Base-by-base conservation (phyloP, 2,888 invertebrate genomes). In the Philereme vetulata region DNA sequence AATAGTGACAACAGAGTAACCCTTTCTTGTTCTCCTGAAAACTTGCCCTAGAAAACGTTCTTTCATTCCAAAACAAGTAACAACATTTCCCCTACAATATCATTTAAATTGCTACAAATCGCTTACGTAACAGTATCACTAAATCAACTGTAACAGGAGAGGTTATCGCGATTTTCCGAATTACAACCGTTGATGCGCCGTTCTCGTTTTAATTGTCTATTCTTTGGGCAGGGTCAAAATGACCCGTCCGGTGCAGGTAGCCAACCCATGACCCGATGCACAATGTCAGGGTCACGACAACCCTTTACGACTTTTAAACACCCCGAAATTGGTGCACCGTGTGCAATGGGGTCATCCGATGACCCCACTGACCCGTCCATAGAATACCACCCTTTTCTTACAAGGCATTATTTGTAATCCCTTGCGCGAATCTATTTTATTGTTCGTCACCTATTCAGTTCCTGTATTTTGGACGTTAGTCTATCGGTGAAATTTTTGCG, bases 381-480 rank as follows among this genome's bases (percentile, higher is more conserved):
- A 80, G 71, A 86, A 86, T 74, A 68, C 80, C 76, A 88, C 85
- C 91, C 91, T 80, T 90, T 91, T 87, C 88, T 89, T 88, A 86
- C 86, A 88, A 84, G 81, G 79, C 79, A 93, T 93, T 93, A 93
- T 93, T 93, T 91, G 93, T 90, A 90, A 89, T 89, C 89, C 93
- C 92, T 92, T 90, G 88, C 84, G 93, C 93, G 93, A 93, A 93
- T 92, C 93, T 93, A 93, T 93, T 92, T 76, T 71, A 84, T 90
- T 90, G 88, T 91, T 75, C 78, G 70, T 75, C 75, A 66, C 76
- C 85, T 76, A 85, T 88, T 88, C 84, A 80, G 70, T 78, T 76
- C 75, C 76, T 74, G 77, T 60, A 72, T 72, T 75, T 84, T 75
- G 85, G 82, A 82, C 84, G 81, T 82, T 81, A 80, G 85, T 84